Evolutionary conservation across 2,113 vertebrate species (phyloP), one percentile per base, ranked within the genome.

Genomic region (Antigone vipio): DNA sequence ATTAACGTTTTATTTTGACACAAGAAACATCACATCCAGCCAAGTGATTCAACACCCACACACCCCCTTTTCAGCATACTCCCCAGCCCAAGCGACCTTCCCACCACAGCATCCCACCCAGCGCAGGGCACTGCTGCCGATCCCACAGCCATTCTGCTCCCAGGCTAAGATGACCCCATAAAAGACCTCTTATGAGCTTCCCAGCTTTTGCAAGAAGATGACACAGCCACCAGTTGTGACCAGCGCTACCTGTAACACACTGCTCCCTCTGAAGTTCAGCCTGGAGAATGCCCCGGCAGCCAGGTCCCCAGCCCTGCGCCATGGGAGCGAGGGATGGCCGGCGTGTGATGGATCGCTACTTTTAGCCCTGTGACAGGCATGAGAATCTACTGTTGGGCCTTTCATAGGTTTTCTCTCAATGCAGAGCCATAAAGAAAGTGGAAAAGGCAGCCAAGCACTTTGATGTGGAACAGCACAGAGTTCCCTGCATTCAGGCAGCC

Each of bases 221-320:
- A 27, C 32, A 35, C 32, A 44, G 29, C 6, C 16, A n/a, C 29
- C 74, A 47, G 3, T 13, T 56, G 44, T 68, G 66, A 58, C 18
- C 60, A 67, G 22, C 7, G 38, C 38, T 45, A 34, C 35, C 29
- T 1, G 0, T 34, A 69, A 69, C 1, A 0, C 21, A 6, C 30
- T 21, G 24, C 16, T 82, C 19, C 52, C 77, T 78, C 49, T 60
- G 40, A 79, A 68, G 35, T 20, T 55, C 35, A 49, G 23, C 40
- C 16, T 50, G 71, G 52, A 75, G 75, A 82, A 24, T 0, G 0
- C 38, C 19, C 27, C 0, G 0, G 71, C 58, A 85, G 82, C 44
- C 4, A 1, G 3, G 0, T 32, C 45, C 40, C 32, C 59, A 84
- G 45, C 2, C 0, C 52, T 5, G 27, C 0, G 0, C 67, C 6